Percentiles rank a stretch among this genome's conserved stretches.
These are phyloP conservation scores for Polypterus bichir DNA, from an alignment of 2,113 vertebrate species.

Conservation along the genomic window DNA sequence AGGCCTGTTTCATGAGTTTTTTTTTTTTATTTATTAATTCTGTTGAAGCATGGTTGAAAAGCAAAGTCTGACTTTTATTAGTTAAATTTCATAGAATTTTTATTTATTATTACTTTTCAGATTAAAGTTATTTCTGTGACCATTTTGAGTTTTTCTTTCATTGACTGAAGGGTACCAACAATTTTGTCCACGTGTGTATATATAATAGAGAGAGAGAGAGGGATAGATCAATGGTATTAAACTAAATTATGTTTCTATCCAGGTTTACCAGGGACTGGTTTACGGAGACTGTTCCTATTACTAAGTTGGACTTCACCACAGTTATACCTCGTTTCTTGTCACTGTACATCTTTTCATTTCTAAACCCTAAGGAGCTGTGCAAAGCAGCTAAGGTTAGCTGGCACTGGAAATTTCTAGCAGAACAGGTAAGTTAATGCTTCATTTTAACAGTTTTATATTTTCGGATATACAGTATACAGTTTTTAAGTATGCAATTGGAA, in stretches of 20 bases:
- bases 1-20: no score
- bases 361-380: conserved; percentile 62
- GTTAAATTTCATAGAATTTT: no score
- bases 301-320: conserved; percentile 54
- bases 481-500: not conserved
- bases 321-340: conserved; percentile 64
- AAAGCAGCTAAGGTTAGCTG: conserved; percentile 63
- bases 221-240: no score
- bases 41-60: no score
- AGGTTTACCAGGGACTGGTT: conserved; percentile 57
- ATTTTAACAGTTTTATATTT: not conserved
- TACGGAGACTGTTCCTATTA: conserved; percentile 43
- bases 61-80: no score
- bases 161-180: no score
- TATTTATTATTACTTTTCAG: no score
- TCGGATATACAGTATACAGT: not conserved
- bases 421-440: conserved; percentile 49
- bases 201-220: no score
- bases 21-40: no score
- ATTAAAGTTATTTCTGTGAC: no score
- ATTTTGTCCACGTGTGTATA: no score
- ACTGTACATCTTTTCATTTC: conserved; percentile 67
- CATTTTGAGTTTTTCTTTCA: no score
- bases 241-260: conserved; percentile 8
- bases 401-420: conserved; percentile 72